phyloP scores from a whole-genome alignment of 2,113 vertebrate species.

The Actenoides hombroni region DNA sequence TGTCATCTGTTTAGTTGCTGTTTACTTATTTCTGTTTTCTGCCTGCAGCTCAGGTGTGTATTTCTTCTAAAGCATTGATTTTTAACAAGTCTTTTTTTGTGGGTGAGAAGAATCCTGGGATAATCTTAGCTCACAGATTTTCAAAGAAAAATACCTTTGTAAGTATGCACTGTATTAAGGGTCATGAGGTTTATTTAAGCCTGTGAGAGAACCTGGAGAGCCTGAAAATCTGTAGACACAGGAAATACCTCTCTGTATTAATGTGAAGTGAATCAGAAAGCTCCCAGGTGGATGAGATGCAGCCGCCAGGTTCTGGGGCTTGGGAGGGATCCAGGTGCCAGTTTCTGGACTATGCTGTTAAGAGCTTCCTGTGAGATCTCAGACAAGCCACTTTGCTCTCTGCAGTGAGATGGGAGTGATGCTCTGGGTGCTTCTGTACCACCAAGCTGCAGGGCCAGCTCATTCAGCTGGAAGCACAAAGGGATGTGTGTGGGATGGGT shows the following conservation, averaged over 20 bases:
- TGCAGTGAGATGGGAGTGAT: fast-evolving
- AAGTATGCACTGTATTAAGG: not conserved
- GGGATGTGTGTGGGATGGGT: fast-evolving
- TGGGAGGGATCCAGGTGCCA: not conserved
- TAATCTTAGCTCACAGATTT: conserved; percentile 10
- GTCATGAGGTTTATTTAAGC: conserved; percentile 3
- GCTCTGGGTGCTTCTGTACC: not conserved
- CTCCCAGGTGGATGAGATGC: not conserved
- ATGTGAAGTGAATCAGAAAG: not conserved
- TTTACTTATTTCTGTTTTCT: not conserved
- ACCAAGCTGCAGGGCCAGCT: not conserved
- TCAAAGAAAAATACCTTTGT: not conserved
- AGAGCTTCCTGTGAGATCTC: not conserved
- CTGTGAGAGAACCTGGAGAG: not conserved
- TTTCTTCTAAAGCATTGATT: not conserved
- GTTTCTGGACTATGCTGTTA: not conserved
- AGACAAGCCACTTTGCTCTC: fast-evolving
- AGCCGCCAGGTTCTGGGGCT: not conserved
- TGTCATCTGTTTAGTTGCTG: not conserved
- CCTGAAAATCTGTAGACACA: not conserved
- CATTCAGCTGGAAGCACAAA: not conserved
- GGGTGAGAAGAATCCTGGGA: not conserved
- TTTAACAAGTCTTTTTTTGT: not conserved
- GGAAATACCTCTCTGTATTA: not conserved
- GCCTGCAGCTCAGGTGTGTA: not conserved